phyloP scores from a whole-genome alignment of 2,797 vertebrate species.

The Tangara arthus region DNA sequence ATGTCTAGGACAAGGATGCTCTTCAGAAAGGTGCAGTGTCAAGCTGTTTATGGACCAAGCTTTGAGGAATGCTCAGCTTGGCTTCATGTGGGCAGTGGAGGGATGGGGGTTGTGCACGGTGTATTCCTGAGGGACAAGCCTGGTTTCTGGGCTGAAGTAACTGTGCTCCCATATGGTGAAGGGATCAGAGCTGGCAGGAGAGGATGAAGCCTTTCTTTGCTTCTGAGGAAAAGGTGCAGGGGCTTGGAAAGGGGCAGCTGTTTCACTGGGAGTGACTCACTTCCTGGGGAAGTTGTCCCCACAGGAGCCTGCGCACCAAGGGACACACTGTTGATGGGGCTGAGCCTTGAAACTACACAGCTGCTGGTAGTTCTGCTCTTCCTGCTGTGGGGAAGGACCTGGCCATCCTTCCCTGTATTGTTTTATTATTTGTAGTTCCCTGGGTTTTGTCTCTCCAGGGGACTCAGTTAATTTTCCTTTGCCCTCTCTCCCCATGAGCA shows the following conservation, averaged over 20 bases:
- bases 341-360: background rate
- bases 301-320: background rate
- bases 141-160: background rate
- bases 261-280: slow-evolving; percentile 39
- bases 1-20: background rate
- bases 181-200: background rate
- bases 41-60: background rate
- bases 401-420: background rate
- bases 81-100: background rate
- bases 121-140: background rate
- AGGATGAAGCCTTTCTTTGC: background rate
- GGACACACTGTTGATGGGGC: background rate
- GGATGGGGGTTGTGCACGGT: rapidly evolving
- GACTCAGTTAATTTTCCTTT: background rate
- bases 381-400: background rate
- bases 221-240: background rate
- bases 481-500: background rate
- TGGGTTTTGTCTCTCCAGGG: background rate
- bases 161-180: background rate
- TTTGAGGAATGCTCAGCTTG: background rate
- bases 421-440: background rate
- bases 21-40: rapidly evolving
- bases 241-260: background rate
- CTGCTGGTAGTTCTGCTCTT: background rate
- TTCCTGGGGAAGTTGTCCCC: slow-evolving; percentile 17